Percentiles rank a stretch among this genome's conserved stretches.
These are phyloP conservation scores for Gobiocypris rarus DNA, from an alignment of 2,113 vertebrate genomes.

Conservation along the genomic window DNA sequence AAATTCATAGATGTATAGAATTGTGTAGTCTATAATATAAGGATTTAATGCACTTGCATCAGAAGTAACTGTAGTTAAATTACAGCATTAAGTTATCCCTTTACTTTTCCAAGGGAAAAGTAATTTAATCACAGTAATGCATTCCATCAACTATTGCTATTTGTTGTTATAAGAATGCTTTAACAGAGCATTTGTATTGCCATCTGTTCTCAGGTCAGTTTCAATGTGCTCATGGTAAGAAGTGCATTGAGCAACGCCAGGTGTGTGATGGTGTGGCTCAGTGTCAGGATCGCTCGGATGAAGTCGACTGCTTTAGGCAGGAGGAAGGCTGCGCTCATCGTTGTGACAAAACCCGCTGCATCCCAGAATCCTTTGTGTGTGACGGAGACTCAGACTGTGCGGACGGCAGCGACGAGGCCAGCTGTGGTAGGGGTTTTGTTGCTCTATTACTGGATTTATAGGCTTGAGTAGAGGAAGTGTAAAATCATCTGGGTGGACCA, in stretches of 20 bases:
- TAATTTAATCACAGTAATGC: no score
- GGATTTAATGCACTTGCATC: no score
- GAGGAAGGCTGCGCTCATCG: constrained; percentile 76
- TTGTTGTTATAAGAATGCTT: no score
- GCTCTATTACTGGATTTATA: background rate
- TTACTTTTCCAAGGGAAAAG: no score
- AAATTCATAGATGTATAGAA: no score
- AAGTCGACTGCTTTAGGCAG: constrained; percentile 70
- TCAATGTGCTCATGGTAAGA: constrained; percentile 76
- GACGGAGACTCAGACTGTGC: constrained; percentile 83
- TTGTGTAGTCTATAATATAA: no score
- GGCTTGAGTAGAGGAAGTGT: background rate
- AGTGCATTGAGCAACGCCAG: constrained; percentile 72
- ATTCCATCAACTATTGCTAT: no score
- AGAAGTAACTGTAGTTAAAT: no score
- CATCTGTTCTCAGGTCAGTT: constrained; percentile 74
- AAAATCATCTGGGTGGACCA: background rate
- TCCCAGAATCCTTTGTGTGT: constrained; percentile 83
- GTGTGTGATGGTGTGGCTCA: constrained; percentile 83
- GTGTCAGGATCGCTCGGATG: constrained; percentile 86
- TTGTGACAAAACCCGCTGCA: constrained; percentile 79
- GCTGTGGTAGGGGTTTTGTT: constrained; percentile 73
- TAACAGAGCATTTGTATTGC: background rate
- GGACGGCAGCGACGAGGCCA: constrained; percentile 80
- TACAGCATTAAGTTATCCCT: no score